Evolutionary conservation across 2,797 vertebrate genomes (phyloP), one percentile per base, ranked within the genome.

Genomic region (Eulemur albifrons): DNA sequence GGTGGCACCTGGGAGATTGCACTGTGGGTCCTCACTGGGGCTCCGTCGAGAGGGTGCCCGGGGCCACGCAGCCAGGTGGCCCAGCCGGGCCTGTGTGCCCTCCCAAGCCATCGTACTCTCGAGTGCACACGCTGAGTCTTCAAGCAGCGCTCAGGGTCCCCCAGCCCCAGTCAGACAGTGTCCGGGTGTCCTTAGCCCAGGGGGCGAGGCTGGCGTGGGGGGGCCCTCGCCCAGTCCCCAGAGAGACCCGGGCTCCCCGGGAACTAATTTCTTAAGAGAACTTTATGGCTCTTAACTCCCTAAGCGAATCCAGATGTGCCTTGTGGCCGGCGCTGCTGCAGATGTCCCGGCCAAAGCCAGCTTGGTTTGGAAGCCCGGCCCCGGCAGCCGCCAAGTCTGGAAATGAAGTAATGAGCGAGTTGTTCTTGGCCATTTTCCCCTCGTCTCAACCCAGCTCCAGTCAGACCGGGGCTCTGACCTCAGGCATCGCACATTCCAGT

Each of bases 231-330:
- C 96, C 94, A 61, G 96, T 98, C 93, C 93, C 97, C 98, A 98
- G 95, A 97, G 98, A 98, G 95, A 93, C 50, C 89, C 0, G 15
- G 77, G 70, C 92, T 98, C 94, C 97, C 92, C 96, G 98, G 95
- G 97, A 98, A 97, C 40, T 95, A 96, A 96, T 98, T 98, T 98
- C 98, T 98, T 98, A 98, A 96, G 98, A 98, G 98, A 97, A 86
- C 97, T 98, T 98, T 95, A 96, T 98, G 97, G 97, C 98, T 98
- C 97, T 98, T 94, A 96, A 96, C 96, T 97, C 97, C 96, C 94
- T 99, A 98, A 99, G 96, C 95, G 73, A 98, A 94, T 98, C 98
- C 99, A 99, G 99, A 99, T 99, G 99, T 98, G 98, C 97, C 96
- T 96, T 98, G 98, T 98, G 98, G 97, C 98, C 77, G 82, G 97